Conservation (phyloP, 2,888 invertebrate species). For the Caenorhabditis angaria region DNA sequence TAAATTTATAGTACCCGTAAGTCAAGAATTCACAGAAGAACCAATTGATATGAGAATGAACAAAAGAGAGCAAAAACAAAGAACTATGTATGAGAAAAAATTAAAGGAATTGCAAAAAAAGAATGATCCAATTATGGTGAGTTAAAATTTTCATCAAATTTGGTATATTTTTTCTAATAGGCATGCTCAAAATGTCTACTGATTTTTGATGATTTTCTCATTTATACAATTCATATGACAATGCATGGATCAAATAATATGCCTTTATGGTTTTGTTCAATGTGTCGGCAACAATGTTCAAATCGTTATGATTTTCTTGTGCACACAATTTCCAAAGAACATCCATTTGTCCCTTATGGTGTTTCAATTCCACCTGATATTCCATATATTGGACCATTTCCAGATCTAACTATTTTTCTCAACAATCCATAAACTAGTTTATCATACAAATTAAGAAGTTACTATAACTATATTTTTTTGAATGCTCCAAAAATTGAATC, state of each 20-base stretch:
- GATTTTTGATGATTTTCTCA: slow-evolving; percentile 23
- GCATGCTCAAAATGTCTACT: slow-evolving; percentile 26
- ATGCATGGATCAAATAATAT: slow-evolving; percentile 14
- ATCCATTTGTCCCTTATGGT: slow-evolving; percentile 24
- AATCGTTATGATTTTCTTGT: slow-evolving; percentile 21
- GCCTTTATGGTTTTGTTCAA: slow-evolving; percentile 12
- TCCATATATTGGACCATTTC: slow-evolving; percentile 9
- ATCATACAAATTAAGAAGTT: neutral
- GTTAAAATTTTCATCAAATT: neutral
- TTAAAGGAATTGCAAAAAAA: slow-evolving; percentile 13
- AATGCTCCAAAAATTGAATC: neutral
- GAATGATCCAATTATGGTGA: neutral
- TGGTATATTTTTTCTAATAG: slow-evolving; percentile 14
- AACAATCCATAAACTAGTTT: neutral
- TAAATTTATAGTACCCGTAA: neutral
- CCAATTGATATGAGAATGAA: slow-evolving; percentile 25
- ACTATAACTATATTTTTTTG: neutral
- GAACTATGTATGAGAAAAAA: slow-evolving; percentile 17
- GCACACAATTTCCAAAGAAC: slow-evolving; percentile 15
- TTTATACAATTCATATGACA: slow-evolving; percentile 27
- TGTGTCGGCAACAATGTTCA: slow-evolving; percentile 18
- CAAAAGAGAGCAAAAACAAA: slow-evolving; percentile 9
- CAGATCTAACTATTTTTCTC: slow-evolving; percentile 12
- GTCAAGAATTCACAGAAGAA: neutral
- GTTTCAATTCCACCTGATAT: slow-evolving; percentile 8